These are phyloP conservation scores for Seira ritae DNA, from an alignment of 2,888 invertebrate genomes.

Conservation along the genomic window DNA sequence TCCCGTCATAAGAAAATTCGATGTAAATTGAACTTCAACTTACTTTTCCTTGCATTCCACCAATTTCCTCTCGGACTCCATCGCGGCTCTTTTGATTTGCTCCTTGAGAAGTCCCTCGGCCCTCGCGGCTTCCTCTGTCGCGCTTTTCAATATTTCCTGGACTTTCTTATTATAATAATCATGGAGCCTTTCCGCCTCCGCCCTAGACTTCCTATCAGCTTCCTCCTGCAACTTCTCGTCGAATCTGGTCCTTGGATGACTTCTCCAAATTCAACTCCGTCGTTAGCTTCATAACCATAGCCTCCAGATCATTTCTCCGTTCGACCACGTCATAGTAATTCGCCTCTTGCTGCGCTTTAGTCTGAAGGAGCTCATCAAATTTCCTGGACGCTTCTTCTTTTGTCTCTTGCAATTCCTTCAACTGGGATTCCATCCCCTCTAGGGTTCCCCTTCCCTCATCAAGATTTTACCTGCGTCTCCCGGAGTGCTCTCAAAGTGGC, in stretches of 20 bases:
- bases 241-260: slow-evolving; percentile 21
- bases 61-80: slow-evolving; percentile 61
- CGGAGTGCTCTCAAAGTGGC: slow-evolving; percentile 62
- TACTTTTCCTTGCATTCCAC: slow-evolving; percentile 66
- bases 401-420: slow-evolving; percentile 43
- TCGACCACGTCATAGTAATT: slow-evolving; percentile 18
- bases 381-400: slow-evolving; percentile 28
- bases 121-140: slow-evolving; percentile 62
- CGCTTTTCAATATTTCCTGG: slow-evolving; percentile 64
- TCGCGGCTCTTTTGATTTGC: slow-evolving; percentile 60
- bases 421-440: slow-evolving; percentile 52
- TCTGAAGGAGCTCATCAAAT: slow-evolving; percentile 50
- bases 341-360: slow-evolving; percentile 28
- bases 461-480: slow-evolving; percentile 66
- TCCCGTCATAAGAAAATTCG: background rate
- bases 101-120: slow-evolving; percentile 63
- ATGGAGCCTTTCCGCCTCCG: slow-evolving; percentile 69
- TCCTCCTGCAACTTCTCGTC: slow-evolving; percentile 37
- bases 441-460: slow-evolving; percentile 55
- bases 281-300: slow-evolving; percentile 38
- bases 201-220: slow-evolving; percentile 53
- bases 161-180: slow-evolving; percentile 69
- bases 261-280: slow-evolving; percentile 46
- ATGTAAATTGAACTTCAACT: no score
- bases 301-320: slow-evolving; percentile 43